These are phyloP conservation scores for Heliconius ethilla DNA, from an alignment of 2,888 invertebrate genomes.

Conservation along the genomic window DNA sequence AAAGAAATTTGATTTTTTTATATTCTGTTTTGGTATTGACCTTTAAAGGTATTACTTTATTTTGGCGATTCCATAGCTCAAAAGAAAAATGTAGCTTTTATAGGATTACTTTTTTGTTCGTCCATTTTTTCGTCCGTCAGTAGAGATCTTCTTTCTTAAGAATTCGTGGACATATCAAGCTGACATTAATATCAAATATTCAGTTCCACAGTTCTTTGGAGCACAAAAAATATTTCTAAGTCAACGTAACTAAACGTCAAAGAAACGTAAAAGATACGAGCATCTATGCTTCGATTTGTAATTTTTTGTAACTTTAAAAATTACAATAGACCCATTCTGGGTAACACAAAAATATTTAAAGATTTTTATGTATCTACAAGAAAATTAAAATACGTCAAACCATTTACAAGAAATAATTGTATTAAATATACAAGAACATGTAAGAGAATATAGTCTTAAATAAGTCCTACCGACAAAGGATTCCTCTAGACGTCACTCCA, in stretches of 20 bases:
- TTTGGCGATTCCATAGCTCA: neutral
- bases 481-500: constrained; percentile 55
- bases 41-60: neutral
- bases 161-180: too few species aligned
- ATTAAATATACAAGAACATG: constrained; percentile 10
- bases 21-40: neutral
- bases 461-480: constrained; percentile 43
- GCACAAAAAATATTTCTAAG: too few species aligned
- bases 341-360: neutral
- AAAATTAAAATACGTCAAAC: neutral
- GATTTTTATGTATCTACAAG: neutral
- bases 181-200: too few species aligned
- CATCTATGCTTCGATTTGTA: neutral
- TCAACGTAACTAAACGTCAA: too few species aligned
- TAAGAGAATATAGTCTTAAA: constrained; percentile 38
- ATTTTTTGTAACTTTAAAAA: neutral
- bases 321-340: neutral
- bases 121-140: too few species aligned
- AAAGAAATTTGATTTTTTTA: neutral
- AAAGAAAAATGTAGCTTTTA: neutral
- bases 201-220: too few species aligned
- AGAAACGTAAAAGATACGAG: neutral
- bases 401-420: neutral
- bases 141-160: too few species aligned
- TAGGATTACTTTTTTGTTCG: neutral